A percentile compares a stretch with the other conserved stretches of the same genome.
phyloP scores from a whole-genome alignment of 2,797 vertebrate species.

The Erethizon dorsatum region DNA sequence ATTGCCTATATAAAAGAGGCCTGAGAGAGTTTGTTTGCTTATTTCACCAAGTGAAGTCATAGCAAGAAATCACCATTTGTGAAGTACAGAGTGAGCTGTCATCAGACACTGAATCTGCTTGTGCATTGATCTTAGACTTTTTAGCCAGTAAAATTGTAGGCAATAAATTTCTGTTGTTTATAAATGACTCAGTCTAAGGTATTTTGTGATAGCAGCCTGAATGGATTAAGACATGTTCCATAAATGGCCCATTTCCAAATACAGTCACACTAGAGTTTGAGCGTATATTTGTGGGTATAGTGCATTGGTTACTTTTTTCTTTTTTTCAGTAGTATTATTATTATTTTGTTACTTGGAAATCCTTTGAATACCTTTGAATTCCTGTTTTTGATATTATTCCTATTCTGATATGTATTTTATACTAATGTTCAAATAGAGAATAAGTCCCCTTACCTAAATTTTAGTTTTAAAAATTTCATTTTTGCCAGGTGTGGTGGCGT shows the following conservation, averaged over 20 bases:
- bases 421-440: not conserved
- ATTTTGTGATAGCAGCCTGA: not conserved
- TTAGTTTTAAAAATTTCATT: not conserved
- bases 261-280: not conserved
- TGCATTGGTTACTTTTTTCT: not conserved
- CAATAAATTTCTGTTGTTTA: not conserved
- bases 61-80: not conserved
- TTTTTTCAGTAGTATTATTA: not conserved
- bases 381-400: conserved; percentile 6
- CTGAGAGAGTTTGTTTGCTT: not conserved
- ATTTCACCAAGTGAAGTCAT: not conserved
- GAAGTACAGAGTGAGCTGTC: not conserved
- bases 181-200: not conserved
- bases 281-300: not conserved
- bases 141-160: not conserved
- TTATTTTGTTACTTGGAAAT: no score
- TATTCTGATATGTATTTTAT: conserved; percentile 12
- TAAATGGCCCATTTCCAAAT: not conserved
- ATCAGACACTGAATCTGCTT: not conserved
- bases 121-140: not conserved
- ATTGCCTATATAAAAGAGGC: not conserved
- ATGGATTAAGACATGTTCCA: not conserved
- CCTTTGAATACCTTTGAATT: conserved; percentile 1
- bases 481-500: not conserved
- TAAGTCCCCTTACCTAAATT: conserved; percentile 13